Base-by-base conservation (phyloP, 1,140 invertebrate species). In the Nixonia krombeini region DNA sequence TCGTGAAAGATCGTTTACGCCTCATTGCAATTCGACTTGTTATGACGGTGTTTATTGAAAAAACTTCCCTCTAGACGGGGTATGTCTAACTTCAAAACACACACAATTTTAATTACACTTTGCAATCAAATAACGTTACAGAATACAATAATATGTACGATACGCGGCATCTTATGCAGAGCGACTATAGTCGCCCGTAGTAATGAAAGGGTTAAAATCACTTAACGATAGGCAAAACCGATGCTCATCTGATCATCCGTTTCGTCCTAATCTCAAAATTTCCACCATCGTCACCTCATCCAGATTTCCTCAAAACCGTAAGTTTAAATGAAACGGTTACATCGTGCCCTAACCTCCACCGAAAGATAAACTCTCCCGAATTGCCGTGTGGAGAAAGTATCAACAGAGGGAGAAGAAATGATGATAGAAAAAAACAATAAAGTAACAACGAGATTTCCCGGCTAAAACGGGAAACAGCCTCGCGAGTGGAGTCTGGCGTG, bases 271-370 rank as follows among this genome's bases (percentile, higher is more conserved):
- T 62, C 62, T 40, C 58, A 42, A 62, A 58, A 53, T 57, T 58
- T 49, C 53, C 37, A 62, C 57, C 52, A 68, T 58, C 53, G 42
- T 31, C 62, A 62, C 41, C 53, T 29, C 61, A 68, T 57, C 45
- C 57, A 62, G 47, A 62, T 62, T 62, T 49, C 52, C 53, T 52
- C 38, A 6, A 45, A 61, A 61, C 38, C 47, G 47, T 59, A 38
- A 58, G 10, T 56, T 26, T 62, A 63, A 63, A 63, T 59, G 28
- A 64, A 56, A 57, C 13, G n/a, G 42, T 40, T 56, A 45, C 31
- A 70, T 56, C 33, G 46, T 64, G 55, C 41, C 56, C 52, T 45
- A 38, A 64, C 56, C 67, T 70, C 55, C 58, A 62, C 58, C 58
- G 10, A 53, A 38, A 37, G 16, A 58, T 42, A 45, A 13, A 4